Conservation (phyloP, 1,140 invertebrate species). For the Phortica variegata region DNA sequence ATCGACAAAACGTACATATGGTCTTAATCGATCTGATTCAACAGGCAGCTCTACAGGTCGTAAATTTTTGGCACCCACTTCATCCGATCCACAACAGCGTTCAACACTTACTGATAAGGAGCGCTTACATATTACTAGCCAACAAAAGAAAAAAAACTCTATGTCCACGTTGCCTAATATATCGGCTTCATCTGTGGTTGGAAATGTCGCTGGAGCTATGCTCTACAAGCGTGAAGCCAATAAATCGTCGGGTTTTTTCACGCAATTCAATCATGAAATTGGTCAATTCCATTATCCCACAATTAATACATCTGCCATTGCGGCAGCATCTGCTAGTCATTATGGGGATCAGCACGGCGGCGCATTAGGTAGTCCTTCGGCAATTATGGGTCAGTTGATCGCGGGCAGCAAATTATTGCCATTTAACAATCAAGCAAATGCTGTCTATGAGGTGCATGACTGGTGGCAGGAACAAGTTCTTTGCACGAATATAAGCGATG, state of each 20-base stretch:
- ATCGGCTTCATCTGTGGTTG: slow-evolving; percentile 22
- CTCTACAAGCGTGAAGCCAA: slow-evolving; percentile 16
- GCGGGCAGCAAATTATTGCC: slow-evolving; percentile 48
- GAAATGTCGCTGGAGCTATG: slow-evolving; percentile 23
- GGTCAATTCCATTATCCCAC: slow-evolving; percentile 50
- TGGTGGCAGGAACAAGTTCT: slow-evolving; percentile 69
- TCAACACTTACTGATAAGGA: slow-evolving; percentile 65
- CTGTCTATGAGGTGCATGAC: slow-evolving; percentile 64
- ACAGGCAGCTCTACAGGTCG: slow-evolving; percentile 77
- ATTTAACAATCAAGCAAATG: slow-evolving; percentile 60
- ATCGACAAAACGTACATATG: slow-evolving; percentile 60
- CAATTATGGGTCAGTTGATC: slow-evolving; percentile 49
- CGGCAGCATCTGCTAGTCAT: slow-evolving; percentile 4
- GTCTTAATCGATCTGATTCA: slow-evolving; percentile 70
- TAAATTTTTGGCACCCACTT: slow-evolving; percentile 83
- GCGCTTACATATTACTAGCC: slow-evolving; percentile 45
- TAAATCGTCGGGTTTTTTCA: slow-evolving; percentile 33
- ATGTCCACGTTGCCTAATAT: slow-evolving; percentile 41
- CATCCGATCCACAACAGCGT: slow-evolving; percentile 80
- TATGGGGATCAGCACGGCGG: slow-evolving; percentile 23
- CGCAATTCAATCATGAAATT: slow-evolving; percentile 37
- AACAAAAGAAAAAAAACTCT: slow-evolving; percentile 51
- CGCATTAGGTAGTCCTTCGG: slow-evolving; percentile 42
- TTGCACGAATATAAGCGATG: slow-evolving; percentile 63
- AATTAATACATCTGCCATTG: slow-evolving; percentile 21